These are phyloP conservation scores for Xylophagus ater DNA, from an alignment of 2,888 invertebrate species.

Conservation along the genomic window DNA sequence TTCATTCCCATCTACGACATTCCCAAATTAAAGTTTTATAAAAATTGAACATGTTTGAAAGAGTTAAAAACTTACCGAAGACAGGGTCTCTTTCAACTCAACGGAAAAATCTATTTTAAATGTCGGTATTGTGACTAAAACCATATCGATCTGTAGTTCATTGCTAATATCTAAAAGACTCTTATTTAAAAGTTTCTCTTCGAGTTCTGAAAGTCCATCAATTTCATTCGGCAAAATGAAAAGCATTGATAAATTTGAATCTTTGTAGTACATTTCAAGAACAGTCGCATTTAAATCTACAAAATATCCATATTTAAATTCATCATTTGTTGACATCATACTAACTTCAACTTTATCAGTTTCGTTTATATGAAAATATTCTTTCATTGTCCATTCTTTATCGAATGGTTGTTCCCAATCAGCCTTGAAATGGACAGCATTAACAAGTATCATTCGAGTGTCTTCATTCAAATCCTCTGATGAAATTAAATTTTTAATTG, in stretches of 20 bases:
- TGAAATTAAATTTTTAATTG: constrained; percentile 61
- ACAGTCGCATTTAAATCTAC: constrained; percentile 42
- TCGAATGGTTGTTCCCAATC: too few relatives aligned
- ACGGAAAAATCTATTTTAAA: constrained; percentile 70
- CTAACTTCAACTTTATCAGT: too few relatives aligned
- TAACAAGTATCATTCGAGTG: constrained; percentile 58
- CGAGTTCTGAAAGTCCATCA: too few relatives aligned
- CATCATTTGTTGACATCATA: too few relatives aligned
- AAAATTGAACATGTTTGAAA: too few relatives aligned
- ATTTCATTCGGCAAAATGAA: too few relatives aligned
- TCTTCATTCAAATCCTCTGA: constrained; percentile 45
- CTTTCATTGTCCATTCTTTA: too few relatives aligned
- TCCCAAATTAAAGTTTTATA: too few relatives aligned
- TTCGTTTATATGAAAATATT: too few relatives aligned
- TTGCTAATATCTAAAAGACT: too few relatives aligned
- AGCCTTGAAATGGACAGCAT: constrained; percentile 76
- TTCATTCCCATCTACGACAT: constrained; percentile 62
- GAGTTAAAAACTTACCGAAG: too few relatives aligned
- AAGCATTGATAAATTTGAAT: constrained; percentile 54
- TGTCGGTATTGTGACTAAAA: constrained; percentile 61
- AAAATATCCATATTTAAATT: constrained; percentile 37
- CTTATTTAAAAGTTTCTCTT: too few relatives aligned
- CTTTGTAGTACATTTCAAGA: constrained; percentile 58
- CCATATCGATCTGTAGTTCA: constrained; percentile 42
- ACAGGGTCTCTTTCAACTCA: constrained; percentile 48